Evolutionary conservation across 1,140 invertebrate genomes (phyloP).

Genomic region (Cyclina sinensis): DNA sequence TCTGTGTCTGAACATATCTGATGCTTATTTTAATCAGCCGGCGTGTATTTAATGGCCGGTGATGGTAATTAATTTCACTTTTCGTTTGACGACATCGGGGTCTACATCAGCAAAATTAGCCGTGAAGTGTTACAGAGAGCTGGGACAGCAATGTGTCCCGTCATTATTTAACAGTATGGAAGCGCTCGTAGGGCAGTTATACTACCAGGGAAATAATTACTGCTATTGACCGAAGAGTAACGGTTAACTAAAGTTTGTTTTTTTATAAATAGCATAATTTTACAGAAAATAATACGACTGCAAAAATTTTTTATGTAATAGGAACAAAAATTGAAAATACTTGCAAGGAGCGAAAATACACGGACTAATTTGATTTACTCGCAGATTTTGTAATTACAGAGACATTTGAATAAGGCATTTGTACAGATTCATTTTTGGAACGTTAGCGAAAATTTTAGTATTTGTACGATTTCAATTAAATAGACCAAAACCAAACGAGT

Average conservation of each 20-base stretch:
- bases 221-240: neutral
- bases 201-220: neutral
- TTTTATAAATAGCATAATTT: too few species aligned
- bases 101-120: neutral
- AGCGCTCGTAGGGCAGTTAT: neutral
- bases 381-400: conserved; percentile 6
- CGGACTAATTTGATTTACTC: conserved; percentile 20
- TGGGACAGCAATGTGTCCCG: neutral
- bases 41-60: conserved; percentile 40
- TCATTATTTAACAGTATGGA: neutral
- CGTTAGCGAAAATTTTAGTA: neutral
- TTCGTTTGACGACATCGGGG: neutral
- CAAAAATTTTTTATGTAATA: neutral
- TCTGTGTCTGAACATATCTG: neutral
- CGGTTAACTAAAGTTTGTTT: neutral
- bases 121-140: conserved; percentile 19
- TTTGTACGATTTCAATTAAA: conserved; percentile 12
- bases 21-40: conserved; percentile 14
- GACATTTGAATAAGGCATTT: neutral
- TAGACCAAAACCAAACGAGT: neutral
- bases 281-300: neutral
- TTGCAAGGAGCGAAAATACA: neutral
- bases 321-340: neutral
- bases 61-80: conserved; percentile 52
- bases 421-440: neutral